Conservation (phyloP, 2,888 invertebrate species). For the Proisotoma minuta region DNA sequence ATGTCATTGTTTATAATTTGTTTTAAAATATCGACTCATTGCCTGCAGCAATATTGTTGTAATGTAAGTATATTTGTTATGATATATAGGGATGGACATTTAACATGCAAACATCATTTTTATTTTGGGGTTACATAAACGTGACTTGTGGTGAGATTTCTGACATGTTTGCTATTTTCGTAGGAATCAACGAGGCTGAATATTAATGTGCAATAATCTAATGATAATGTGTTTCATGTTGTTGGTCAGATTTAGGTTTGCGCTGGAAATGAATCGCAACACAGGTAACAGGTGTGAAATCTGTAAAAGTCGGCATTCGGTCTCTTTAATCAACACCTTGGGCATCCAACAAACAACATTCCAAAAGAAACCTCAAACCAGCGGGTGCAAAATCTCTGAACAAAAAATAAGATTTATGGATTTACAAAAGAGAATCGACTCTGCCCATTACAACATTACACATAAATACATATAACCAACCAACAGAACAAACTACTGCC, state of each 20-base stretch:
- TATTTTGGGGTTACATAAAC: too few relatives aligned
- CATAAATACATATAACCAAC: slow-evolving; percentile 16
- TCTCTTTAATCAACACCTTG: slow-evolving; percentile 47
- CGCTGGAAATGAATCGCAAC: slow-evolving; percentile 30
- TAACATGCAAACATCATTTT: too few relatives aligned
- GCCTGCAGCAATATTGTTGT: too few relatives aligned
- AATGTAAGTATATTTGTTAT: too few relatives aligned
- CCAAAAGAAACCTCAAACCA: slow-evolving; percentile 38
- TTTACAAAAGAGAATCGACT: slow-evolving; percentile 45
- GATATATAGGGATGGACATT: too few relatives aligned
- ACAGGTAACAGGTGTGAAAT: slow-evolving; percentile 46
- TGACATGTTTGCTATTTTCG: too few relatives aligned
- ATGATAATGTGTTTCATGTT: slow-evolving; percentile 9
- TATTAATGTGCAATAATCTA: too few relatives aligned
- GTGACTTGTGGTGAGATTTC: too few relatives aligned
- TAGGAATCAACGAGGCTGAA: too few relatives aligned
- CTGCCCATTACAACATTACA: slow-evolving; percentile 24
- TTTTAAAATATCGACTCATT: too few relatives aligned
- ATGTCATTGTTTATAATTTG: too few relatives aligned
- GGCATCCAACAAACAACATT: slow-evolving; percentile 45
- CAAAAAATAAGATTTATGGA: slow-evolving; percentile 47
- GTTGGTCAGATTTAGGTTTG: not conserved
- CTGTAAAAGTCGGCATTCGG: slow-evolving; percentile 46
- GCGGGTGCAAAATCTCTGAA: slow-evolving; percentile 42
- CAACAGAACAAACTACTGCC: not conserved